phyloP scores from a whole-genome alignment of 1,140 invertebrate species.

The Brachionus angularis region DNA sequence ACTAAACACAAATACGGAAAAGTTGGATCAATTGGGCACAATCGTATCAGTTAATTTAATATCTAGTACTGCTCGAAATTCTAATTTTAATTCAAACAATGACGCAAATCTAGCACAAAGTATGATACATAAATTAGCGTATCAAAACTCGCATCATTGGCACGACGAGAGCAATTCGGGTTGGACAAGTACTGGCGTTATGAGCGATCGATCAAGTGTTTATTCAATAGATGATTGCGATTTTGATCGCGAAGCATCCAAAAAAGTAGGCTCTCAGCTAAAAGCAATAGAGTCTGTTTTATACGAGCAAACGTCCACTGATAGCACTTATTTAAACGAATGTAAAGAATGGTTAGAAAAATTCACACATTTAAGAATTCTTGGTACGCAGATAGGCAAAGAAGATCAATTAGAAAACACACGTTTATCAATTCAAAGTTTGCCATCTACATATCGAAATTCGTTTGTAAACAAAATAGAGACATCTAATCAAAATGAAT shows the following conservation, averaged over 20 bases:
- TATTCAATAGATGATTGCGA: constrained; percentile 34
- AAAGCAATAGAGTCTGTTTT: constrained; percentile 34
- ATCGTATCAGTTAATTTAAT: constrained; percentile 29
- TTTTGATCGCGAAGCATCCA: constrained; percentile 42
- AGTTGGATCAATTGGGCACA: not conserved
- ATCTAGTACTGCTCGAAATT: constrained; percentile 15
- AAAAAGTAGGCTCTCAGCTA: constrained; percentile 27
- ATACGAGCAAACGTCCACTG: constrained; percentile 27
- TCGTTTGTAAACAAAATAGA: too few species aligned
- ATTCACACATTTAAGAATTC: constrained; percentile 40
- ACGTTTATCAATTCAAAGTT: too few species aligned
- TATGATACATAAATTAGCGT: too few species aligned
- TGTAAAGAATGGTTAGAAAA: constrained; percentile 44
- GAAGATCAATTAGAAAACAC: not conserved
- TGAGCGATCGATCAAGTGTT: constrained; percentile 42
- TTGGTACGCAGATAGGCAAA: constrained; percentile 8
- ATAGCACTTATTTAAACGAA: constrained; percentile 14
- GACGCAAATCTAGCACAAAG: not conserved
- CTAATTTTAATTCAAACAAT: not conserved
- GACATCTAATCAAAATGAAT: too few species aligned
- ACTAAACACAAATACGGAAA: constrained; percentile 5
- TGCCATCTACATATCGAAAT: not conserved
- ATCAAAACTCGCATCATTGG: not conserved
- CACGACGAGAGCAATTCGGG: constrained; percentile 38
- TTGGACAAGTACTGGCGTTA: constrained; percentile 33